Conservation (phyloP, 1,140 invertebrate genomes). For the Batillaria attramentaria region DNA sequence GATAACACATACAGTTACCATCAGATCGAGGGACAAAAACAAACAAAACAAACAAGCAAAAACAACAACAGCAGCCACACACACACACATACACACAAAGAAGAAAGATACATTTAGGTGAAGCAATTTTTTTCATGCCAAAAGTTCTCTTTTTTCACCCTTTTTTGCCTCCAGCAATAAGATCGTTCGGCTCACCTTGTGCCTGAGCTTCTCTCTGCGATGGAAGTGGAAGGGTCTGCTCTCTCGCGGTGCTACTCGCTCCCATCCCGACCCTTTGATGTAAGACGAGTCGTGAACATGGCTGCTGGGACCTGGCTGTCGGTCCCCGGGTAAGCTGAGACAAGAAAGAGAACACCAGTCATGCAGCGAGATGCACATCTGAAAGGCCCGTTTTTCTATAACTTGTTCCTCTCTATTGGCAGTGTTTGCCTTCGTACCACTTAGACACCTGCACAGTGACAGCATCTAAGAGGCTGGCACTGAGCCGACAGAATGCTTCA, state of each 20-base stretch:
- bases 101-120: neutral
- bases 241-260: slow-evolving; percentile 62
- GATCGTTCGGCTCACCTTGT: slow-evolving; percentile 70
- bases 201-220: slow-evolving; percentile 77
- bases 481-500: no score
- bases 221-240: slow-evolving; percentile 74
- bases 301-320: neutral
- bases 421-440: no score
- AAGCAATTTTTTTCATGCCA: neutral
- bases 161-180: neutral
- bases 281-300: slow-evolving; percentile 33
- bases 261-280: slow-evolving; percentile 63
- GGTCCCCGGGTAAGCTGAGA: slow-evolving; percentile 29
- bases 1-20: neutral
- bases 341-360: neutral
- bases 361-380: neutral
- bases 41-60: neutral
- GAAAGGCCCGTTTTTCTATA: no score
- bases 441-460: no score
- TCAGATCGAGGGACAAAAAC: neutral
- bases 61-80: neutral
- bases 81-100: neutral
- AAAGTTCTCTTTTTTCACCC: no score
- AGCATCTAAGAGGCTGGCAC: no score
- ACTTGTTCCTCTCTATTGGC: no score